Base-by-base conservation (phyloP, 35 echinoderm and acorn worm species). In the Ophioderma brevispina region DNA sequence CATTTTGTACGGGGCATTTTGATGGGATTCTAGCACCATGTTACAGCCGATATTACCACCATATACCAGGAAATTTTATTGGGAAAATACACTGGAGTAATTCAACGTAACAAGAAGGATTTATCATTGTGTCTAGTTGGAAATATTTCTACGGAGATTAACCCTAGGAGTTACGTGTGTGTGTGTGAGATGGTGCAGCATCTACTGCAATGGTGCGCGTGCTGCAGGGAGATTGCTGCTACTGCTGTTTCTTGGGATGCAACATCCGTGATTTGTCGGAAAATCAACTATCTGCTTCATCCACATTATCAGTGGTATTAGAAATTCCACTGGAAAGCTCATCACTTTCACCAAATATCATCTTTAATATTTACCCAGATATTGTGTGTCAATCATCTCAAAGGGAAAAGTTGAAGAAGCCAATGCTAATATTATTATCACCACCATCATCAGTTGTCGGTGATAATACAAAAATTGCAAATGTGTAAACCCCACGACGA, bases 1-100 rank as follows among this genome's bases (percentile, higher is more conserved):
- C 59, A 70, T 70, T 70, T 70, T 70, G 28, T 70, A 70, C 28
- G 4, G 59, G 59, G 59, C 28, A 70, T 8, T 70, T 70, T 70
- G 59, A 70, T 25, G 59, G 59, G n/a, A 15, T 70, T 70, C 15
- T 70, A 70, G 17, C 59, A 70, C 28, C 59, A 70, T 70, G 59
- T 70, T 70, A 70, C 2, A 70, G 23, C 59, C 59, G 59, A 70
- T 70, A 70, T 25, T 70, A 25, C 28, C 59, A 18, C 59, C 59
- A 70, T 13, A 25, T 70, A 70, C 23, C 59, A 70, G 59, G 59
- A 70, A 70, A 70, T 70, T 70, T 25, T 70, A 70, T 70, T 25
- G n/a, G 59, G 59, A 70, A 70, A 70, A 70, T 70, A 70, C 59
- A 70, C 1, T 70, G 59, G 59, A 70, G 59, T 70, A 25, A 70